Evolutionary conservation across 2,888 invertebrate genomes (phyloP).

Genomic region (Catocala sponsa): DNA sequence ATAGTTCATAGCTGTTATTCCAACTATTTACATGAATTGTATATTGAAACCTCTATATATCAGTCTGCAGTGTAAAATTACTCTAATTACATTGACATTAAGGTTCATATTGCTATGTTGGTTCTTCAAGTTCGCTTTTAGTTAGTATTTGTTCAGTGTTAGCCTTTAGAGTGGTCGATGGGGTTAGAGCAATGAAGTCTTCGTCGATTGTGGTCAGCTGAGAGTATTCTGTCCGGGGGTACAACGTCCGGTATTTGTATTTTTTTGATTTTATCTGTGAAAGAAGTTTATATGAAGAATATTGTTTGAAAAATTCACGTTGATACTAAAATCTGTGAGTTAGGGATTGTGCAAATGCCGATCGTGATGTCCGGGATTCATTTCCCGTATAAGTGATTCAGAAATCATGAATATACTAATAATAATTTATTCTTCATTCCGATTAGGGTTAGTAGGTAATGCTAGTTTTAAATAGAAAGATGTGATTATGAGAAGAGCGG

Average conservation of each 20-base stretch:
- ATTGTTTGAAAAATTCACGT: too few relatives aligned
- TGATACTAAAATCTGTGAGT: too few relatives aligned
- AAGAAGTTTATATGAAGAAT: conserved; percentile 19
- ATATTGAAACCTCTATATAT: conserved; percentile 80
- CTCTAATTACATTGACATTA: conserved; percentile 71
- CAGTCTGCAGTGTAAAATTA: conserved; percentile 84
- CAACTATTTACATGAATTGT: conserved; percentile 66
- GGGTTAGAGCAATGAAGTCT: conserved; percentile 71
- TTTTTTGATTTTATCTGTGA: conserved; percentile 73
- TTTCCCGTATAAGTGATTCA: too few relatives aligned
- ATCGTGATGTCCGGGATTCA: too few relatives aligned
- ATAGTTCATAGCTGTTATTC: conserved; percentile 45
- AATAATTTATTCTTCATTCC: too few relatives aligned
- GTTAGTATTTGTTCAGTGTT: conserved; percentile 58
- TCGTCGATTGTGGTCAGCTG: conserved; percentile 81
- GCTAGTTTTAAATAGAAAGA: too few relatives aligned
- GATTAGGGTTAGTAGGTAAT: too few relatives aligned
- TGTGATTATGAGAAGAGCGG: too few relatives aligned
- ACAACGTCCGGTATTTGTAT: conserved; percentile 66
- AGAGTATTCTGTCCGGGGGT: conserved; percentile 78
- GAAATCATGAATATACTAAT: too few relatives aligned
- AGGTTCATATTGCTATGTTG: conserved; percentile 76
- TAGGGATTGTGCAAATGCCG: too few relatives aligned
- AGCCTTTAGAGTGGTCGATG: conserved; percentile 71
- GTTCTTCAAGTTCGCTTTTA: conserved; percentile 73